phyloP scores from a whole-genome alignment of 1,140 invertebrate genomes.

The Drosophila pachea region DNA sequence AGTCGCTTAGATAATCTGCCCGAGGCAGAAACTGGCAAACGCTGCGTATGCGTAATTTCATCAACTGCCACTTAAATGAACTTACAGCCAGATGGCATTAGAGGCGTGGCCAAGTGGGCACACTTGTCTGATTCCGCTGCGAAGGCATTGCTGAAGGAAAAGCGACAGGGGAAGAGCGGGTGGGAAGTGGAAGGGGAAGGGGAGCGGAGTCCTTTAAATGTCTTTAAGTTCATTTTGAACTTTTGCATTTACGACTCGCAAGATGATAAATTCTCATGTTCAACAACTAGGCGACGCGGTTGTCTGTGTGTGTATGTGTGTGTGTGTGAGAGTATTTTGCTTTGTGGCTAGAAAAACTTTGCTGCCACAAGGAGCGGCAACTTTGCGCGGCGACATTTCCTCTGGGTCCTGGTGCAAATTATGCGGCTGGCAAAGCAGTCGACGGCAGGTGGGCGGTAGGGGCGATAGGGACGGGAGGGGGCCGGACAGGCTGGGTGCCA shows the following conservation, averaged over 20 bases:
- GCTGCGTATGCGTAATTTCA: slow-evolving; percentile 50
- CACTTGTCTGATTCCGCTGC: background rate
- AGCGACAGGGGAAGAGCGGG: too few species aligned
- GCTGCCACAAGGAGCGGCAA: slow-evolving; percentile 55
- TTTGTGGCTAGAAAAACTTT: slow-evolving; percentile 47
- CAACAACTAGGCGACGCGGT: slow-evolving; percentile 44
- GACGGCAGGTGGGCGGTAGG: too few species aligned
- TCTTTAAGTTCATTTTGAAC: slow-evolving; percentile 57
- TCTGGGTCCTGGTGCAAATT: slow-evolving; percentile 59
- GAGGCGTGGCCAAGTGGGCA: slow-evolving; percentile 10
- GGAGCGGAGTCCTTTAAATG: slow-evolving; percentile 37
- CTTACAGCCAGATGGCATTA: slow-evolving; percentile 63
- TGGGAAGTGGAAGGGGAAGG: background rate
- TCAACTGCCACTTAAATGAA: slow-evolving; percentile 52
- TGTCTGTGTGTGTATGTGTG: slow-evolving; percentile 29
- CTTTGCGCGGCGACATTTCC: slow-evolving; percentile 61
- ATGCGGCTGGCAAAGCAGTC: slow-evolving; percentile 40
- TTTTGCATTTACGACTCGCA: slow-evolving; percentile 17
- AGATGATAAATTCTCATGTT: slow-evolving; percentile 59
- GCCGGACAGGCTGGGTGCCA: too few species aligned
- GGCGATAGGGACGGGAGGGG: too few species aligned
- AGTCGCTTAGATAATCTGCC: slow-evolving; percentile 27
- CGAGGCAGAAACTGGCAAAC: slow-evolving; percentile 1
- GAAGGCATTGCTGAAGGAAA: too few species aligned
- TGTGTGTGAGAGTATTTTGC: slow-evolving; percentile 9